Base-by-base conservation (phyloP, 2,797 vertebrate genomes). In the Spinus olivaceus region DNA sequence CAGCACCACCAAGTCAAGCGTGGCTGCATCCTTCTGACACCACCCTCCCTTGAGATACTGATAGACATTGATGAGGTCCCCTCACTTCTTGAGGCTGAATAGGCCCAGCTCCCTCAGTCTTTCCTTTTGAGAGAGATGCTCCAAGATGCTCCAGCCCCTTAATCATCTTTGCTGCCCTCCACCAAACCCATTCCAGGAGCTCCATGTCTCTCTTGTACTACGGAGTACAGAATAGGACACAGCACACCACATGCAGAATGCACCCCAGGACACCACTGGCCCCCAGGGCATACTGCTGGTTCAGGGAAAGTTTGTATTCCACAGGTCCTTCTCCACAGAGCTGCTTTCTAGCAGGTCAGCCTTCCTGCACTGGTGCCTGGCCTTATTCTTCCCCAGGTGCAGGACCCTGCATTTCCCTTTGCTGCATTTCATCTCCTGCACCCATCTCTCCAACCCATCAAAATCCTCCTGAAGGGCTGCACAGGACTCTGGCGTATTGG, bases 1-100 rank as follows among this genome's bases (percentile, higher is more conserved):
- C 0, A 0, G 10, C 18, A 3, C 2, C 33, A 33, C 18, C 0
- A 0, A 49, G 18, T n/a, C 6, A 3, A 35, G 15, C 9, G 3
- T 42, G 14, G 4, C 16, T 42, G 10, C 35, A 37, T 15, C 16
- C 8, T 9, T 28, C 24, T n/a, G 10, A 3, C 42, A n/a, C 8
- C 42, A n/a, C 8, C 5, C 19, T 37, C 28, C 14, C n/a, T 69
- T 63, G 23, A 50, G n/a, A 42, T 15, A 37, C 16, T 49, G 28
- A 60, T 0, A 20, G 25, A 28, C 13, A 56, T 1, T 7, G 13
- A 63, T 9, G 14, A 63, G 8, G 23, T 15, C 4, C 23, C 8
- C 35, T 37, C 27, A 42, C 20, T 63, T 56, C 69, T 53, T 0
- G 0, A 76, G 10, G 30, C 22, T 81, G 19, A 67, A 35, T 7